Base-by-base conservation (phyloP, 2,113 vertebrate genomes). In the Channa maculata region DNA sequence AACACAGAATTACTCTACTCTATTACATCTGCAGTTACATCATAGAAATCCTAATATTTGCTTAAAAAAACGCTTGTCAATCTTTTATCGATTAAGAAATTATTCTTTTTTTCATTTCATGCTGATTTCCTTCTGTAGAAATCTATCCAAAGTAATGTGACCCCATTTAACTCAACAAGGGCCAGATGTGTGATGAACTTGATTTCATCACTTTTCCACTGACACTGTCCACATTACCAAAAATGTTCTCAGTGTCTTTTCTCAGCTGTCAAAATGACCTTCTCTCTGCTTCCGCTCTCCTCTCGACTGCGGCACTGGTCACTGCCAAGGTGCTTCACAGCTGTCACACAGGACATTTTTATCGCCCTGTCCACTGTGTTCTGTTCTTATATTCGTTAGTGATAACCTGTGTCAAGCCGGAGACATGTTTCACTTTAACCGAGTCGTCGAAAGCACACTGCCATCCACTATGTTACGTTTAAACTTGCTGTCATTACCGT, bases 341-440 rank as follows among this genome's bases (percentile, higher is more conserved):
- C 59, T 75, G 77, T 80, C 78, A 15, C 46, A 6, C 9, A 4
- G 14, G 71, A 78, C 77, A 41, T 63, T 83, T 84, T 78, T 71
- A 79, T 77, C 57, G 10, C 63, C 34, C 5, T 13, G 5, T 79
- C 57, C 58, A 41, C 49, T 2, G 69, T 60, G 5, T 49, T 11
- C 71, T 58, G 46, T 9, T 62, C 54, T 52, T 24, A 52, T 15
- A 12, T 67, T 39, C 82, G 67, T 85, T 83, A 58, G 46, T 52
- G 63, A 84, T 62, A 71, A 76, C 38, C 75, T 50, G 80, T 79
- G 83, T 65, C 38, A 45, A 63, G 77, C 68, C 86, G 72, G 90
- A 91, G 77, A 82, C 65, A 2, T 3, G 11, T 67, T 50, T 58
- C 75, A 90, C 80, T 76, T 73, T 77, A 85, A 80, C 36, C 75